Base-by-base conservation (phyloP, 1,140 invertebrate genomes). In the Magallana angulata region DNA sequence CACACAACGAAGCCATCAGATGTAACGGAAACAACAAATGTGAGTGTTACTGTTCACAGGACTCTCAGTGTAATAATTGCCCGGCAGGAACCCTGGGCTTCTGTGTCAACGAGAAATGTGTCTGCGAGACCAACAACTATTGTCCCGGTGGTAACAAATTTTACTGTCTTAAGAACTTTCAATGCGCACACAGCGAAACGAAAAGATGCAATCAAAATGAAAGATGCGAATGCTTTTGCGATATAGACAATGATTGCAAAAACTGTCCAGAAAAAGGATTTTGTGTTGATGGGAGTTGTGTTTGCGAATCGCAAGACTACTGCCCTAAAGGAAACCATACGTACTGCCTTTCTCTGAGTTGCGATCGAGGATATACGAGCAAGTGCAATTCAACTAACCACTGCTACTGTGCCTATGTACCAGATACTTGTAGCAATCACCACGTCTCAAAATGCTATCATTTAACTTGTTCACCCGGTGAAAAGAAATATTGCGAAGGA, bases 191-290 rank as follows among this genome's bases (percentile, higher is more conserved):
- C 36, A 36, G 5, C 14, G 68, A 76, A 76, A 14, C 30, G 7
- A 76, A 76, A 30, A 76, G 68, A 36, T 76, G 68, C 12, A 76
- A 71, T 30, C 3, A 12, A 9, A 64, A 64, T 7, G 68, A 76
- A 11, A 76, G 68, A 36, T 76, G 68, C 1, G 68, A 76, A 30
- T 76, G 68, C 12, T 76, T 30, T 36, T 76, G 68, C 24, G 24
- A 12, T 12, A 1, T 11, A 1, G 30, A 76, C 68, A 12, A 11
- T 0, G 68, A 76, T 1, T 76, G 68, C 5, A 76, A 76, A 30
- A 76, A 76, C 68, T 76, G 68, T 76, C 68, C 24, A 1, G 68
- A 76, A 30, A 76, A 30, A 76, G 68, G 24, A 3, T 76, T 76
- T 0, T 76, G 68, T 76, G 68, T 76, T 4, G 68, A 76, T 76